A percentile compares a stretch with the other conserved stretches of the same genome.
These are phyloP conservation scores for Hyla sarda DNA, from an alignment of 2,113 vertebrate species.

Conservation along the genomic window DNA sequence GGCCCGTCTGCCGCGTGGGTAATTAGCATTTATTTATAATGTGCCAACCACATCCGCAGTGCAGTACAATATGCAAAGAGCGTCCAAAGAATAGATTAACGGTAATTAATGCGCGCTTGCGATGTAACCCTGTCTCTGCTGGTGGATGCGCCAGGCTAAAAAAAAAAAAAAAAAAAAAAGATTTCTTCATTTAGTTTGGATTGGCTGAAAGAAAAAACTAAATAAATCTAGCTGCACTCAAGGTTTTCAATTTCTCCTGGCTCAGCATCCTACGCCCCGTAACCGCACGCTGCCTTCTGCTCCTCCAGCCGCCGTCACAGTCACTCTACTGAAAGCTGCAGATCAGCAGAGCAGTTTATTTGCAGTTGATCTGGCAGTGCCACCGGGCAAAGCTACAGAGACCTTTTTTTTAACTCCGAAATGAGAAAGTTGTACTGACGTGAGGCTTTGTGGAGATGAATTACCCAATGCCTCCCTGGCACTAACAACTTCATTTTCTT, in stretches of 20 bases:
- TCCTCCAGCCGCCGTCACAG: slow-evolving; percentile 52
- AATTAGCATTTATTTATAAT: slow-evolving; percentile 54
- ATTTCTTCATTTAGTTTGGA: slow-evolving; percentile 87
- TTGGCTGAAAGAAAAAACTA: slow-evolving; percentile 84
- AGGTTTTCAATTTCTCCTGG: slow-evolving; percentile 75
- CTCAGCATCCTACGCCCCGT: slow-evolving; percentile 80
- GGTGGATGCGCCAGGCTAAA: slow-evolving; percentile 65
- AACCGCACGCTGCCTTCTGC: slow-evolving; percentile 68
- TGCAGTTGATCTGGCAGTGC: slow-evolving; percentile 3
- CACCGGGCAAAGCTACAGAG: slow-evolving; percentile 16
- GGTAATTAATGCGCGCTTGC: slow-evolving; percentile 52
- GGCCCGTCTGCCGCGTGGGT: slow-evolving; percentile 23
- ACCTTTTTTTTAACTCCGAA: slow-evolving; percentile 10
- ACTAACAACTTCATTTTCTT: background rate
- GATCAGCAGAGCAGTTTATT: slow-evolving; percentile 61
- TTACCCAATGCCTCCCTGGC: background rate
- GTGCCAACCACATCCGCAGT: slow-evolving; percentile 53
- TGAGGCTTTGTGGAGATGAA: background rate
- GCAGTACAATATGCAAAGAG: slow-evolving; percentile 49
- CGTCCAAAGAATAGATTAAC: slow-evolving; percentile 49
- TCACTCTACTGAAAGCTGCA: slow-evolving; percentile 65
- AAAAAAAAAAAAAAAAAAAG: no score
- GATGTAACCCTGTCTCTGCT: slow-evolving; percentile 53
- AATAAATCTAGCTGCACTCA: slow-evolving; percentile 72
- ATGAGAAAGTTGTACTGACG: background rate